Evolutionary conservation across 2,797 vertebrate genomes (phyloP), one percentile per base, ranked within the genome.

Genomic region (Helarctos malayanus): DNA sequence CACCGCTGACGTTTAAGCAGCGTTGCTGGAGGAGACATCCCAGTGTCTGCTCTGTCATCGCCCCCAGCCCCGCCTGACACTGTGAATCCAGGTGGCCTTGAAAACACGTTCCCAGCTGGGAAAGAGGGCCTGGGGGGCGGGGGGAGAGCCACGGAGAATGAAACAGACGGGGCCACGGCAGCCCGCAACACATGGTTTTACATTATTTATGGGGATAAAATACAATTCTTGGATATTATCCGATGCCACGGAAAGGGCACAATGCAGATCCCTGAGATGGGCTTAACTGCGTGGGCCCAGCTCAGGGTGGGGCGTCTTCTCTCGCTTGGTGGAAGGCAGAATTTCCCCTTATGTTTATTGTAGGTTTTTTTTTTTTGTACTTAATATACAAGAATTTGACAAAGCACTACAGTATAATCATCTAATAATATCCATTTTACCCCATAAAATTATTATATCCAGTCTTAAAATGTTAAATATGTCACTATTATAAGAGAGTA

Each of bases 401-500:
- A 98, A 98, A 99, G 98, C 95, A 76, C 97, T 97, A 94, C 79
- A 94, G 96, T 97, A 97, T 98, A 98, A 97, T 98, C 97, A 97
- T 97, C 98, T 98, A 98, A 98, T 98, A 98, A 98, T 98, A 98
- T 49, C 94, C 97, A 97, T 98, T 99, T 98, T 98, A 96, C 97
- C 96, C 98, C 96, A 98, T 98, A 98, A 98, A 98, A 98, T 98
- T 97, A 98, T 98, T 98, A 98, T 98, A 98, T 98, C 92, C 93
- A 92, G 97, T 97, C 98, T 98, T 98, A 99, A 98, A 98, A 98
- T 98, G 98, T 98, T 98, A 98, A 98, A 98, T 98, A 97, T 98
- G 98, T 98, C 98, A 98, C 98, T 95, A 91, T 98, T 98, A 98
- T 81, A 80, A 95, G 95, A 97, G 71, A 97, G 84, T 92, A 97